A percentile compares a stretch with the other conserved stretches of the same genome.
These are phyloP conservation scores for Holocentrus rufus DNA, from an alignment of 2,797 vertebrate genomes.

Conservation along the genomic window DNA sequence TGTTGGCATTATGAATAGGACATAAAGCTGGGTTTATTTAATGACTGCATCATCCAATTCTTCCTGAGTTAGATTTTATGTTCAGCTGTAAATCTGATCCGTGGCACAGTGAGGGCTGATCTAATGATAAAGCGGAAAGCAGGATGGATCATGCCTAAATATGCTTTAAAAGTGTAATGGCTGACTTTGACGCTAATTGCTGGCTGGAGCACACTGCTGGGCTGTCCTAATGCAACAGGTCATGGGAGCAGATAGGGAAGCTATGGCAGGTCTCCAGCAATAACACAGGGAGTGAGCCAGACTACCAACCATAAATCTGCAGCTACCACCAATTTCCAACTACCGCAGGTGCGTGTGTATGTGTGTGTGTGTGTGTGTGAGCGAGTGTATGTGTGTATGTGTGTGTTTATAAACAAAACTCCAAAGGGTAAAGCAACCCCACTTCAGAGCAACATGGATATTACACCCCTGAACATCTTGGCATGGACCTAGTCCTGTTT, in stretches of 20 bases:
- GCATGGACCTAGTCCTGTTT: conserved; percentile 76
- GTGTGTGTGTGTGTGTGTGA: conserved; percentile 35
- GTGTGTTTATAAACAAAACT: conserved; percentile 85
- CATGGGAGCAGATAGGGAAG: conserved; percentile 81
- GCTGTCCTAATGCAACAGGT: conserved; percentile 81
- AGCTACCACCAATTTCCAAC: conserved; percentile 75
- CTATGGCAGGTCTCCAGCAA: conserved; percentile 82
- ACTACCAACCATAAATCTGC: conserved; percentile 80
- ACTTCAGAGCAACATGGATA: conserved; percentile 84
- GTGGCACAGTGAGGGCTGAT: conserved; percentile 20
- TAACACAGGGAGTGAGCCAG: conserved; percentile 74
- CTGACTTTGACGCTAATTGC: conserved; percentile 58
- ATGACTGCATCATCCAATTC: conserved; percentile 10
- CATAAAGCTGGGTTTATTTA: conserved; percentile 13
- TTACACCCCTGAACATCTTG: conserved; percentile 79
- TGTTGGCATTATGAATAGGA: conserved; percentile 4
- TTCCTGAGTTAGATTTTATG: neutral
- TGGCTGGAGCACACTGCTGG: conserved; percentile 68
- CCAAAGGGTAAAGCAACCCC: conserved; percentile 81
- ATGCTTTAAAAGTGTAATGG: conserved; percentile 60
- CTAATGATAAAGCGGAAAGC: conserved; percentile 63
- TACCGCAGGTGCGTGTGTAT: conserved; percentile 58
- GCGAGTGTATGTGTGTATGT: conserved; percentile 48
- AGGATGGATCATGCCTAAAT: conserved; percentile 66
- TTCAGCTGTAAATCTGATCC: conserved; percentile 44